Percentiles rank a stretch among this genome's conserved stretches.
Evolutionary conservation across 1,140 invertebrate genomes (phyloP).

Genomic region (Cotesia typhae): DNA sequence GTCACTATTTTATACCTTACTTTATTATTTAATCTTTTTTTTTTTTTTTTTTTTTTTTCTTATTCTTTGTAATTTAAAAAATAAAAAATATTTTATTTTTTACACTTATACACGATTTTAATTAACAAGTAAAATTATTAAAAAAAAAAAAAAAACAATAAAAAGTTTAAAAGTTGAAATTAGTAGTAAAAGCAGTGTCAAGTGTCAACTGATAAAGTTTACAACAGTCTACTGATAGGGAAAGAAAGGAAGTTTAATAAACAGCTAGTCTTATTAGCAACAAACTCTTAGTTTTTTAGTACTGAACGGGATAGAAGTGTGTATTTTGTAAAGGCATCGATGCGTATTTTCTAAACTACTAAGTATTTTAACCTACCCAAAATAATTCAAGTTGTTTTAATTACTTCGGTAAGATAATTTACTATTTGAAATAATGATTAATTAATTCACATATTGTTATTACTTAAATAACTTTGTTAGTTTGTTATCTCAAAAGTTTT

Average conservation of each 20-base stretch:
- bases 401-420: slow-evolving; percentile 9
- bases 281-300: not conserved
- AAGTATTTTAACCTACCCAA: not conserved
- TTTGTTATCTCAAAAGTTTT: too few species aligned
- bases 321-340: slow-evolving; percentile 6
- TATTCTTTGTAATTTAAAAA: too few species aligned
- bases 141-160: too few species aligned
- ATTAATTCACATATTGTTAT: not conserved
- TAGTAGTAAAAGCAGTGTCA: slow-evolving; percentile 4
- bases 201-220: not conserved
- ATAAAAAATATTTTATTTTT: too few species aligned
- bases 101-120: too few species aligned
- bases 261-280: not conserved
- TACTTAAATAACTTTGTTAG: too few species aligned
- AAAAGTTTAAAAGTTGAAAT: too few species aligned
- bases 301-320: not conserved
- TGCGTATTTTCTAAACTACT: slow-evolving; percentile 12
- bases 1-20: not conserved
- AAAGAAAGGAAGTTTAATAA: slow-evolving; percentile 5
- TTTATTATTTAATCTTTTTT: slow-evolving; percentile 12
- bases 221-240: not conserved
- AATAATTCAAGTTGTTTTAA: slow-evolving; percentile 24
- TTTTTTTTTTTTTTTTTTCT: not conserved
- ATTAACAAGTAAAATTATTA: too few species aligned
- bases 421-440: slow-evolving; percentile 5